Conservation (phyloP, 1,140 invertebrate genomes). For the Neodiprion pinetum region DNA sequence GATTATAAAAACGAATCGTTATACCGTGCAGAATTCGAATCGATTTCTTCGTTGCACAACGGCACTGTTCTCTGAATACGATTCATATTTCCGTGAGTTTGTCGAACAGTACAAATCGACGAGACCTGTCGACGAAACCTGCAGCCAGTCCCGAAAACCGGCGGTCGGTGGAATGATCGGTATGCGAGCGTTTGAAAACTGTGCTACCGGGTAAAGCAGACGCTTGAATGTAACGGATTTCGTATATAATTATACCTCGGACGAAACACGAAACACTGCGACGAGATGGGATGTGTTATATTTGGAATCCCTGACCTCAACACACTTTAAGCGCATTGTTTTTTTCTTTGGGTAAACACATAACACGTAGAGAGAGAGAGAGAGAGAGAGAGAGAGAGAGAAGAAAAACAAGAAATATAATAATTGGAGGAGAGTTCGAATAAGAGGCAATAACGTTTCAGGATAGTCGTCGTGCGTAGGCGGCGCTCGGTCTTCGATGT, state of each 20-base stretch:
- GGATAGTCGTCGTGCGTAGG: not conserved
- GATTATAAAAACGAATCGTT: no score
- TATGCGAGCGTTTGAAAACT: no score
- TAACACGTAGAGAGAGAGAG: slow-evolving; percentile 9
- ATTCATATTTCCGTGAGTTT: no score
- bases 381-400: slow-evolving; percentile 14
- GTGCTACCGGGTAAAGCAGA: no score
- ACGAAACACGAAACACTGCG: not conserved
- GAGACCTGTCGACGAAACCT: no score
- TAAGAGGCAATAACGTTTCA: not conserved
- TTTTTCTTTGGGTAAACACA: no score
- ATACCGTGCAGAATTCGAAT: no score
- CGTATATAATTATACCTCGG: not conserved
- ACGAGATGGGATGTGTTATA: not conserved
- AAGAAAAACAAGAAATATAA: not conserved
- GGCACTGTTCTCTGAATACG: no score
- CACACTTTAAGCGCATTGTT: not conserved
- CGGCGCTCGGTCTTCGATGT: slow-evolving; percentile 11
- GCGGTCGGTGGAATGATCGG: no score
- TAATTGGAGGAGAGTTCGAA: slow-evolving; percentile 7
- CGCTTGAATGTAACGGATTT: not conserved
- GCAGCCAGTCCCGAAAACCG: no score
- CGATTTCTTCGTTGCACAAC: no score
- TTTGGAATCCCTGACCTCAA: not conserved
- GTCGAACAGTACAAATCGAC: no score